These are phyloP conservation scores for Acrocephalus scirpaceus DNA, from an alignment of 2,797 vertebrate species.

Conservation along the genomic window DNA sequence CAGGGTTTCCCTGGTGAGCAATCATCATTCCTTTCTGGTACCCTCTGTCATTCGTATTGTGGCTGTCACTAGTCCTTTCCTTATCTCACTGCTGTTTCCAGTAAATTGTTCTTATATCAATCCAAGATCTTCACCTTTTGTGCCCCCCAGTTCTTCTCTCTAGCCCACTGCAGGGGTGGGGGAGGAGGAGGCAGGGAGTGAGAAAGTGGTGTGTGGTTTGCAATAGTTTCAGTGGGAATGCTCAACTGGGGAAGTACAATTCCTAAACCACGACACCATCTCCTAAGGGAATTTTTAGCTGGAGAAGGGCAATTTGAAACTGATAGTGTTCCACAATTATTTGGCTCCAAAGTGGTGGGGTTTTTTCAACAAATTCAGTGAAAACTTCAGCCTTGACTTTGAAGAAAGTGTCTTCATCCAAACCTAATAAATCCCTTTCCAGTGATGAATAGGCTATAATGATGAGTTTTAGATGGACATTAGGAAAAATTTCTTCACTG, in stretches of 20 bases:
- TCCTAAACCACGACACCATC: neutral
- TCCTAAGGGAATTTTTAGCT: neutral
- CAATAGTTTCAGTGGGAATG: neutral
- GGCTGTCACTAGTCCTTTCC: neutral
- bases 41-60: neutral
- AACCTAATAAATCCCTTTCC: neutral
- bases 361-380: neutral
- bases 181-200: neutral
- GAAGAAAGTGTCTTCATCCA: neutral
- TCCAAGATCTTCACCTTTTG: neutral
- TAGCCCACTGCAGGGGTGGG: no score
- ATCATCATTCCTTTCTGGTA: neutral
- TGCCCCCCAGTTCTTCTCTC: neutral
- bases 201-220: neutral
- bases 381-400: neutral
- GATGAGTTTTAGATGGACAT: neutral
- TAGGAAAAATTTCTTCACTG: neutral
- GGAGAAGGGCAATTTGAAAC: neutral
- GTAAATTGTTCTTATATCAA: neutral
- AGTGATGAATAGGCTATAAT: neutral
- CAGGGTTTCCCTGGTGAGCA: fast-evolving
- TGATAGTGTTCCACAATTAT: neutral
- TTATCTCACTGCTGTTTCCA: neutral
- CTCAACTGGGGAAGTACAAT: neutral
- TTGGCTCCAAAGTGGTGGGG: neutral